Percentiles rank a stretch among this genome's conserved stretches.
Conservation (phyloP, 2,888 invertebrate genomes). For the Cistogaster globosa region DNA sequence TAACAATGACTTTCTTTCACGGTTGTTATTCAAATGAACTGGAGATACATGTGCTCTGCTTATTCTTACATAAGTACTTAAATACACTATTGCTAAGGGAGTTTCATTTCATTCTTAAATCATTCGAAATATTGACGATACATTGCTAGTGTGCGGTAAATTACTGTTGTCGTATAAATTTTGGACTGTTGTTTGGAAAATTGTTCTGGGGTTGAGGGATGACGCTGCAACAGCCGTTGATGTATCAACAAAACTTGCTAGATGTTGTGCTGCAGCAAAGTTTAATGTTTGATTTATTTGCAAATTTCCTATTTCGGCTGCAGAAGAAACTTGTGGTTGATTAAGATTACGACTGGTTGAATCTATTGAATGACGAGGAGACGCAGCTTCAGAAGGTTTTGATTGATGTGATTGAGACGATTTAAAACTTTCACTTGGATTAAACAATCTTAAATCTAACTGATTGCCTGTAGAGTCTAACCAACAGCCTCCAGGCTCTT, state of each 20-base stretch:
- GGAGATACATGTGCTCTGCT: not conserved
- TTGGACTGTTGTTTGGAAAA: conserved; percentile 58
- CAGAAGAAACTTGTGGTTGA: conserved; percentile 8
- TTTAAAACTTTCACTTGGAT: conserved; percentile 43
- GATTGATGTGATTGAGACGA: not conserved
- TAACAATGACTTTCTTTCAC: too few species aligned
- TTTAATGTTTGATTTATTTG: conserved; percentile 58
- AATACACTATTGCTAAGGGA: conserved; percentile 15
- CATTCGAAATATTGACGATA: conserved; percentile 63
- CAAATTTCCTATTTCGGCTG: not conserved
- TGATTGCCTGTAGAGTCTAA: conserved; percentile 52
- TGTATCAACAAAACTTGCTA: conserved; percentile 59
- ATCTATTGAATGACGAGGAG: conserved; percentile 36
- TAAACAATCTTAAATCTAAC: conserved; percentile 30
- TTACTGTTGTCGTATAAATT: conserved; percentile 55
- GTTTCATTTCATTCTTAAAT: conserved; percentile 29
- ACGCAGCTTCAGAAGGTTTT: not conserved
- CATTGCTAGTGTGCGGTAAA: conserved; percentile 47
- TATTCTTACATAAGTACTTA: not conserved
- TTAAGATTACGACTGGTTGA: conserved; percentile 30
- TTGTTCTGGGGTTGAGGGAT: conserved; percentile 56
- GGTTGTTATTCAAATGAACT: too few species aligned
- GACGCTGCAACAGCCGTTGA: conserved; percentile 9
- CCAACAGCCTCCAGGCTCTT: conserved; percentile 73
- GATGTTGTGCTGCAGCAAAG: conserved; percentile 60